Conservation (phyloP, 2,797 vertebrate species). For the Eulemur albifrons region DNA sequence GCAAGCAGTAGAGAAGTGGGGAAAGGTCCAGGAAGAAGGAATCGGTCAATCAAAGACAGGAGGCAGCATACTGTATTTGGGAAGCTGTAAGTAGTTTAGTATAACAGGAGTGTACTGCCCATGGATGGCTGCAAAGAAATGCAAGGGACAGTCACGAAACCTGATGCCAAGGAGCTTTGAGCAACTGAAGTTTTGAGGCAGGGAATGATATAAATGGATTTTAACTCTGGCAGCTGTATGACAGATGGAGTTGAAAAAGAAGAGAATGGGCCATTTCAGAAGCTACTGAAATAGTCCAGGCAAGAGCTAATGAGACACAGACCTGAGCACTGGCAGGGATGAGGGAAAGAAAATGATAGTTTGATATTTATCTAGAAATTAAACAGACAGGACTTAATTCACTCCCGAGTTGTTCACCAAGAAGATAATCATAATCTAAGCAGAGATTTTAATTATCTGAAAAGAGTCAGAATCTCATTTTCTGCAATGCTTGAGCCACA, state of each 20-base stretch:
- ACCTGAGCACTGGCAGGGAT: slow-evolving; percentile 18
- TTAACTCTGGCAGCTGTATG: not conserved
- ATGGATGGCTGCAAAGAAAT: not conserved
- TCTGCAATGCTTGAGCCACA: not conserved
- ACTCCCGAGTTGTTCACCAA: slow-evolving; percentile 41
- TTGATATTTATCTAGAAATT: slow-evolving; percentile 46
- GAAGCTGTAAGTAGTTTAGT: not conserved
- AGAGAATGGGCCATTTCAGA: slow-evolving; percentile 40
- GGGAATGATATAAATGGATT: not conserved
- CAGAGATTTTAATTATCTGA: slow-evolving; percentile 39
- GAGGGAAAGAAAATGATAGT: slow-evolving; percentile 27
- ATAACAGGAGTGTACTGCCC: not conserved
- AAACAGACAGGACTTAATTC: slow-evolving; percentile 34
- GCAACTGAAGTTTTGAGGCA: not conserved
- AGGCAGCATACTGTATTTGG: not conserved
- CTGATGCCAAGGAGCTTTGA: not conserved
- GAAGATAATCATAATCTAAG: not conserved
- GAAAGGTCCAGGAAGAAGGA: not conserved
- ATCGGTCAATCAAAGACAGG: not conserved
- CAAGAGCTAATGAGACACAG: slow-evolving; percentile 56
- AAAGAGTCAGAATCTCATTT: slow-evolving; percentile 7
- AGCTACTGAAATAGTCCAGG: slow-evolving; percentile 59
- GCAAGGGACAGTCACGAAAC: not conserved
- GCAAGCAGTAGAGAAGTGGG: not conserved
- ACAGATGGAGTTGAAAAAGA: slow-evolving; percentile 56